A percentile compares a stretch with the other conserved stretches of the same genome.
phyloP scores from a whole-genome alignment of 2,888 invertebrate species.

The Enchytraeus crypticus region DNA sequence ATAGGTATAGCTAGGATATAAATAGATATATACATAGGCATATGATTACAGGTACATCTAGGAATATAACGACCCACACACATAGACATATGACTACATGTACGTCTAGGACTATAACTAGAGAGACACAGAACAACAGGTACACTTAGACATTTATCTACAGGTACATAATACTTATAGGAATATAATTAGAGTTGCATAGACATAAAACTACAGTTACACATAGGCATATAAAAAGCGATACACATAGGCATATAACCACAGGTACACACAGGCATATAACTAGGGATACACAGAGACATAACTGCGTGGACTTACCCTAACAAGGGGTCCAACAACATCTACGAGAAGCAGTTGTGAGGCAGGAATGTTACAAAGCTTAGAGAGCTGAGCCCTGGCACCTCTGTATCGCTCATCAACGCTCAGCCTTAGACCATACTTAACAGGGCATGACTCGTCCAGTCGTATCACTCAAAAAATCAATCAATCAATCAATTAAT shows the following conservation, averaged over 20 bases:
- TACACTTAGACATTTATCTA: too few species aligned
- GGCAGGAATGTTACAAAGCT: constrained; percentile 37
- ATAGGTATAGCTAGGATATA: too few species aligned
- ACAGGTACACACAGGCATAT: background rate
- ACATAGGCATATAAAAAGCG: background rate
- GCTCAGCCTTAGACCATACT: constrained; percentile 74
- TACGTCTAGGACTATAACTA: too few species aligned
- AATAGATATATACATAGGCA: too few species aligned
- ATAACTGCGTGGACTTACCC: constrained; percentile 43
- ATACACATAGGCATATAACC: background rate
- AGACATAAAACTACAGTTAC: background rate
- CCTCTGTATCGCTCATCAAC: constrained; percentile 72
- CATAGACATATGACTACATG: too few species aligned
- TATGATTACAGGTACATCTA: too few species aligned
- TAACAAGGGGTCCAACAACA: constrained; percentile 62
- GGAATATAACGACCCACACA: too few species aligned
- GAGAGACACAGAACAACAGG: too few species aligned
- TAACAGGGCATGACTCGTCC: constrained; percentile 72
- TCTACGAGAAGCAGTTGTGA: constrained; percentile 64
- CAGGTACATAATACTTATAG: too few species aligned
- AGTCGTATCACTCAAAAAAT: constrained; percentile 41
- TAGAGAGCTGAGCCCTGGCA: constrained; percentile 61
- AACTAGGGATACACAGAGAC: background rate
- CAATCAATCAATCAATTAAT: too few species aligned
- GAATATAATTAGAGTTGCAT: too few species aligned